Percentiles rank a stretch among this genome's conserved stretches.
Evolutionary conservation across 2,113 vertebrate genomes (phyloP).

Genomic region (Hippocampus abdominalis): DNA sequence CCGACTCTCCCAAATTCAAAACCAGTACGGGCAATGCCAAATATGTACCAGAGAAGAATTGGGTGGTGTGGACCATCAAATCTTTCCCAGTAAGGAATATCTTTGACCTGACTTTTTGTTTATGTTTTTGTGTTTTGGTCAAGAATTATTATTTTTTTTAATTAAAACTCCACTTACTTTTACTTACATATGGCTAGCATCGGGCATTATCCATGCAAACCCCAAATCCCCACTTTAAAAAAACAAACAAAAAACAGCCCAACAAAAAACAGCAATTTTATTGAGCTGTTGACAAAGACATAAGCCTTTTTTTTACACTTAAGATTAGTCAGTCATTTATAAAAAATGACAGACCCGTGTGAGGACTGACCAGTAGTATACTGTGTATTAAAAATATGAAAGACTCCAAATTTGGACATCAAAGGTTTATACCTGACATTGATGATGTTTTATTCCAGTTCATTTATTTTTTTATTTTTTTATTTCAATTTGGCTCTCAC

Average conservation of each 20-base stretch:
- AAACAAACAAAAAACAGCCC: not conserved
- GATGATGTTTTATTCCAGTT: not conserved
- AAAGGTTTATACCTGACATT: not conserved
- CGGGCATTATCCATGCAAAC: not conserved
- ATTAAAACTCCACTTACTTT: too few species aligned
- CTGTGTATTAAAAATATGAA: not conserved
- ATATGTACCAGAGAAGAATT: slow-evolving; percentile 86
- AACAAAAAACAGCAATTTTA: not conserved
- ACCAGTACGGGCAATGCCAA: slow-evolving; percentile 85
- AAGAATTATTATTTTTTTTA: not conserved
- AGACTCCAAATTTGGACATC: not conserved
- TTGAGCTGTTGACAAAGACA: not conserved
- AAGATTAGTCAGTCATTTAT: too few species aligned
- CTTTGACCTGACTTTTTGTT: not conserved
- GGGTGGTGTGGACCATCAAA: slow-evolving; percentile 91
- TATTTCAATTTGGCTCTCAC: not conserved
- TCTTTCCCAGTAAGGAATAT: slow-evolving; percentile 87
- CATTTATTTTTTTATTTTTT: not conserved
- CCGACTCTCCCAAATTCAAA: slow-evolving; percentile 91
- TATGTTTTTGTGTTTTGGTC: not conserved
- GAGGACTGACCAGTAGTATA: not conserved
- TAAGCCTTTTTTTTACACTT: too few species aligned
- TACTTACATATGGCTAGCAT: not conserved
- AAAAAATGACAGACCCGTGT: not conserved
- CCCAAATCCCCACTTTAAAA: not conserved